These are phyloP conservation scores for Gadopsis bispinosus DNA, from an alignment of 2,797 vertebrate genomes.

Conservation along the genomic window DNA sequence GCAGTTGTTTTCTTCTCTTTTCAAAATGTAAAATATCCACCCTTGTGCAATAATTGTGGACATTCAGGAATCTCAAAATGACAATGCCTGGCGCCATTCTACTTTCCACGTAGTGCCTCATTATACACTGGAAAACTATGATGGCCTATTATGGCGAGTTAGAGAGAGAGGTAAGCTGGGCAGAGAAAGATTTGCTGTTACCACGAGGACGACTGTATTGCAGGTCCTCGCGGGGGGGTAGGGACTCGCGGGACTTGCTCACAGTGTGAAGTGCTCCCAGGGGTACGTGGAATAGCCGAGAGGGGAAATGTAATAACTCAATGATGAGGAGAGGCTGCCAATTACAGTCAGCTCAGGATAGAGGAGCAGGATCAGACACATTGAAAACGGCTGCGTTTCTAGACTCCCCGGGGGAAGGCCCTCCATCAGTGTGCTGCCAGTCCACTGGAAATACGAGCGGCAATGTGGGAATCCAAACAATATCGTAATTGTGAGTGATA, in stretches of 20 bases:
- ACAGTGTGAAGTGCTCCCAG: conserved; percentile 73
- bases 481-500: conserved; percentile 67
- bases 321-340: conserved; percentile 70
- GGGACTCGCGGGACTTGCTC: conserved; percentile 56
- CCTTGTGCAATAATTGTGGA: conserved; percentile 66
- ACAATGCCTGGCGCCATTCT: conserved; percentile 35
- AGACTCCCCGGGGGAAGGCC: conserved; percentile 60
- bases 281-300: conserved; percentile 65
- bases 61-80: conserved; percentile 58
- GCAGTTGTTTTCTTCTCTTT: conserved; percentile 64
- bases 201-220: conserved; percentile 53
- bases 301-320: conserved; percentile 77
- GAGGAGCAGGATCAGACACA: conserved; percentile 69
- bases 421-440: conserved; percentile 58
- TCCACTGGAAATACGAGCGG: conserved; percentile 66
- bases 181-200: conserved; percentile 37
- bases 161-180: conserved; percentile 18
- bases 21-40: conserved; percentile 60
- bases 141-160: conserved; percentile 64
- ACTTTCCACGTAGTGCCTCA: conserved; percentile 68
- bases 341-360: conserved; percentile 72
- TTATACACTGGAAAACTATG: conserved; percentile 66
- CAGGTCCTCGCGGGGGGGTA: conserved; percentile 24
- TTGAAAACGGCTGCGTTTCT: conserved; percentile 64
- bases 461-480: conserved; percentile 71